Conservation (phyloP, 2,888 invertebrate genomes). For the Andrena trimmerana region DNA sequence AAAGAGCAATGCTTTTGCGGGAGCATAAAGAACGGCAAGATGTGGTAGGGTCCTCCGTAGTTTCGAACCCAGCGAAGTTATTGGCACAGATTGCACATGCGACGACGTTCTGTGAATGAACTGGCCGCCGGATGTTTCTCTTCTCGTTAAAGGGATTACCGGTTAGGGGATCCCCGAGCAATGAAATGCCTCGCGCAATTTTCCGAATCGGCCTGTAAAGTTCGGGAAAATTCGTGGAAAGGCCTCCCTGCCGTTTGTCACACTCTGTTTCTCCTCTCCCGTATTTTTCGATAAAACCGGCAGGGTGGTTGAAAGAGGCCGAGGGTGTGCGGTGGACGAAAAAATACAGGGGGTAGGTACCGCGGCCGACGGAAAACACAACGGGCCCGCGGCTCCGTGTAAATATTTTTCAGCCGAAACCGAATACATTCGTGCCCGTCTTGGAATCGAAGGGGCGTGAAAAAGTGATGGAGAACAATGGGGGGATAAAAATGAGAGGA, state of each 20-base stretch:
- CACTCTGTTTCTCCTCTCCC: slow-evolving; percentile 18
- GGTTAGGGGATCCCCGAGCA: too few species aligned
- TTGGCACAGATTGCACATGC: too few species aligned
- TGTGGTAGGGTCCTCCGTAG: too few species aligned
- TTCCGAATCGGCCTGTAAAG: background rate
- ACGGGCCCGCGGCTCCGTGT: background rate
- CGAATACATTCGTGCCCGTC: background rate
- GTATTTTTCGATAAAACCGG: slow-evolving; percentile 39
- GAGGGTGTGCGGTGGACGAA: background rate
- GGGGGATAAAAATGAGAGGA: background rate
- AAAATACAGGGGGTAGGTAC: slow-evolving; percentile 2
- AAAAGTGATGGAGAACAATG: background rate
- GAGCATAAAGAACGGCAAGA: too few species aligned
- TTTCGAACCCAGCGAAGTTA: too few species aligned
- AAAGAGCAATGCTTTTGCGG: too few species aligned
- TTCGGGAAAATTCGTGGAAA: background rate
- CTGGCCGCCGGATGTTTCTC: too few species aligned
- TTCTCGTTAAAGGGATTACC: too few species aligned
- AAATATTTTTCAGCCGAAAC: slow-evolving; percentile 20
- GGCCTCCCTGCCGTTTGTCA: slow-evolving; percentile 20
- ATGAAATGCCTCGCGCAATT: background rate
- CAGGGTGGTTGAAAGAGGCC: background rate
- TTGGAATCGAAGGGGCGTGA: background rate
- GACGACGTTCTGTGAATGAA: too few species aligned
- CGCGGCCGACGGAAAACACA: background rate